phyloP scores from a whole-genome alignment of 2,113 vertebrate genomes.

The Balaeniceps rex region DNA sequence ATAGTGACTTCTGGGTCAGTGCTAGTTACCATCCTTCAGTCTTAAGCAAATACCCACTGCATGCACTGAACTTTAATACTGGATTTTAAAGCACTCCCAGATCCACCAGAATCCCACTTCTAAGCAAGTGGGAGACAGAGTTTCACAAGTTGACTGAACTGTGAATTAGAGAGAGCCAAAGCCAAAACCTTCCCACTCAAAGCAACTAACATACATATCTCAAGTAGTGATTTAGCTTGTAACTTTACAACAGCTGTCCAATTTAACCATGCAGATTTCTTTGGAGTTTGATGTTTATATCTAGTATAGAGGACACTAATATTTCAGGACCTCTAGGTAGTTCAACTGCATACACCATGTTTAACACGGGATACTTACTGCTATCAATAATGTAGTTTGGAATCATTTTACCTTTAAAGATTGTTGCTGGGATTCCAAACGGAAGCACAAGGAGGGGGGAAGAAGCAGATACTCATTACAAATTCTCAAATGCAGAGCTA shows the following conservation, averaged over 20 bases:
- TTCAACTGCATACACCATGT: not conserved
- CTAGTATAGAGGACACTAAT: not conserved
- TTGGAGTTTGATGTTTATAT: not conserved
- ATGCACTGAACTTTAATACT: not conserved
- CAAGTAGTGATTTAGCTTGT: not conserved
- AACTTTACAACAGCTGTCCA: not conserved
- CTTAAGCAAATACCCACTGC: not conserved
- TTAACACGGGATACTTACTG: slow-evolving; percentile 82
- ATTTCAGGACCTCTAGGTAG: not conserved
- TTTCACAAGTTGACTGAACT: not conserved
- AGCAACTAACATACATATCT: not conserved
- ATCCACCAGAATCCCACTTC: not conserved
- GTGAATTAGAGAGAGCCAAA: not conserved
- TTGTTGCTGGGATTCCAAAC: slow-evolving; percentile 82
- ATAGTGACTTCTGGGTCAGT: not conserved
- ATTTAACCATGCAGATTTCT: not conserved
- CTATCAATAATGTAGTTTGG: slow-evolving; percentile 87
- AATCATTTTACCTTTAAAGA: slow-evolving; percentile 90
- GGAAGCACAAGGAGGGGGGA: slow-evolving; percentile 66
- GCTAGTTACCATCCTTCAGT: not conserved
- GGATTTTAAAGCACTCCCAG: not conserved
- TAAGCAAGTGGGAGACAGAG: not conserved
- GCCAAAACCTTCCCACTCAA: not conserved
- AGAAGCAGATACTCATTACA: slow-evolving; percentile 71
- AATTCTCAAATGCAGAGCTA: slow-evolving; percentile 36